Percentiles rank a stretch among this genome's conserved stretches.
phyloP scores from a whole-genome alignment of 2,797 vertebrate species.

The Chaunax sp. region DNA sequence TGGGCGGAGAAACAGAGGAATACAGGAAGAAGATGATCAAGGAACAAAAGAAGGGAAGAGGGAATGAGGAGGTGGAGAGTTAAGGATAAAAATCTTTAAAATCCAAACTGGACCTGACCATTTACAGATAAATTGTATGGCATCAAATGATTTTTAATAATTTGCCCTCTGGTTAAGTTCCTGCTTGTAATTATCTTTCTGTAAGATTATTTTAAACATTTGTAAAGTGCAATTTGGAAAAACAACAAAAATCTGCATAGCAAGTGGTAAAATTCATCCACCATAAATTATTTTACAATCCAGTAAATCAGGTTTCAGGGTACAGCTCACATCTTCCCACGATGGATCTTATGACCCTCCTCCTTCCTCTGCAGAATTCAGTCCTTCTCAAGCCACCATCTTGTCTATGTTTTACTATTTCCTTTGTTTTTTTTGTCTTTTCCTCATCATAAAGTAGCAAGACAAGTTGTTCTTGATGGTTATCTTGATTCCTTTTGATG shows the following conservation, averaged over 20 bases:
- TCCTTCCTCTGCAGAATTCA: neutral
- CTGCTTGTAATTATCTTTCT: no score
- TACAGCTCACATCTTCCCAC: neutral
- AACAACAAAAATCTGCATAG: no score
- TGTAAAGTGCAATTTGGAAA: neutral
- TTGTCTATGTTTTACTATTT: neutral
- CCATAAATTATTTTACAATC: no score
- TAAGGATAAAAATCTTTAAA: no score
- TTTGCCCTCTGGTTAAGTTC: no score
- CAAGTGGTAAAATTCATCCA: no score
- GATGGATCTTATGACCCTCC: neutral
- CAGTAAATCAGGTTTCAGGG: no score
- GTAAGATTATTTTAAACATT: no score
- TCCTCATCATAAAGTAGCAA: no score
- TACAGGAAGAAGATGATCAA: constrained; percentile 25
- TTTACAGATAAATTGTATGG: no score
- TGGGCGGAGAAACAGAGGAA: constrained; percentile 32
- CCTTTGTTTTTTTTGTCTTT: neutral
- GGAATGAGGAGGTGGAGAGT: constrained; percentile 2
- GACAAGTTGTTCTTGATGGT: neutral
- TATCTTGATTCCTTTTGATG: neutral
- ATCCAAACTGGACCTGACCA: no score
- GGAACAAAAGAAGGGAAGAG: constrained; percentile 4
- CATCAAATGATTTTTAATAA: no score
- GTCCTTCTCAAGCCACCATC: neutral